Evolutionary conservation across 2,113 vertebrate species (phyloP).

Genomic region (Panthera tigris): DNA sequence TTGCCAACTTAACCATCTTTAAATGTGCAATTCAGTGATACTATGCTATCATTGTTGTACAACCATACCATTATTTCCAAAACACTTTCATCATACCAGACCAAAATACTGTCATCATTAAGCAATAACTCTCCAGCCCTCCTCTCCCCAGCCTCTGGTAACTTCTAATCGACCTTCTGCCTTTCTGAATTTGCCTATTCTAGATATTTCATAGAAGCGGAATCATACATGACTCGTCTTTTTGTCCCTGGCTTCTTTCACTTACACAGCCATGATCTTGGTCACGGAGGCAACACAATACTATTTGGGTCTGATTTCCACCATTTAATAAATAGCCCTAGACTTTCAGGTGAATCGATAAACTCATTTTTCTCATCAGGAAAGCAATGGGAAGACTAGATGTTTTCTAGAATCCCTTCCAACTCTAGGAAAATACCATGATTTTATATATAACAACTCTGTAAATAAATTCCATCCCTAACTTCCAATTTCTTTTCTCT

Average conservation of each 20-base stretch:
- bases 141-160: neutral
- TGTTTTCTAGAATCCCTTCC: neutral
- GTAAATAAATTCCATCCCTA: neutral
- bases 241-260: neutral
- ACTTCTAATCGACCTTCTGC: neutral
- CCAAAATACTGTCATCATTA: neutral
- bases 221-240: neutral
- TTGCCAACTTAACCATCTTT: neutral
- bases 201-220: neutral
- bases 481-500: neutral
- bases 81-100: neutral
- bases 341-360: neutral
- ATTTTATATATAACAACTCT: neutral
- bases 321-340: neutral
- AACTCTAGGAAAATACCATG: neutral
- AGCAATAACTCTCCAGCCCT: neutral
- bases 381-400: neutral
- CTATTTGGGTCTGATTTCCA: neutral
- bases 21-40: neutral
- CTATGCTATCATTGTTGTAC: neutral
- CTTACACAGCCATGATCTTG: neutral
- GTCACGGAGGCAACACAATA: neutral
- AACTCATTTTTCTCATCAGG: neutral
- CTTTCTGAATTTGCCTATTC: neutral
- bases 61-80: neutral